Conservation (phyloP, 2,797 vertebrate genomes). For the Podarcis lilfordi region DNA sequence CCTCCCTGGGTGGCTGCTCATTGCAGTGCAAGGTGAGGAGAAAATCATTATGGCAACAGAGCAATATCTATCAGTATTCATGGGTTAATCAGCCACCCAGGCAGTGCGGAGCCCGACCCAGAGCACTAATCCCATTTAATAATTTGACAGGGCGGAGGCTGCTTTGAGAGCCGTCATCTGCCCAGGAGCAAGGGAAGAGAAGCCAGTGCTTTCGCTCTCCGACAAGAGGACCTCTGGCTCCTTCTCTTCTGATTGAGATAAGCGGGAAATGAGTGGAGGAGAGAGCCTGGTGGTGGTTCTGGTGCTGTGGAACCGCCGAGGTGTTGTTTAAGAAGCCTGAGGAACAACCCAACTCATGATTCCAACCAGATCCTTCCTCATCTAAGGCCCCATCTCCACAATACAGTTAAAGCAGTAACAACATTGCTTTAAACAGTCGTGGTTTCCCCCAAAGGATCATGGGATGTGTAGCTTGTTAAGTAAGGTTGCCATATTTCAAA, state of each 20-base stretch:
- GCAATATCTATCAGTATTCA: neutral
- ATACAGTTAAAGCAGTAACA: too few relatives aligned
- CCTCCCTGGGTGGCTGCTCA: neutral
- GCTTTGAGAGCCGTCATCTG: neutral
- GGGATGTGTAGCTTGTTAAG: too few relatives aligned
- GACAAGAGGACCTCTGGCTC: neutral
- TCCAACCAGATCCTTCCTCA: too few relatives aligned
- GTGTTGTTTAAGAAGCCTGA: neutral
- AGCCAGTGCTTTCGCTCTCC: neutral
- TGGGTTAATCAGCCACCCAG: constrained; percentile 30
- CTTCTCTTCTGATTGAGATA: neutral
- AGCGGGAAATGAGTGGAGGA: neutral
- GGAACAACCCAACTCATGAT: neutral
- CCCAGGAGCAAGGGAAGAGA: neutral
- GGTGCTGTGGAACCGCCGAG: too few relatives aligned
- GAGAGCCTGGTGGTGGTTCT: neutral
- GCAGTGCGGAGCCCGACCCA: neutral
- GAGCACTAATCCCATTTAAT: neutral
- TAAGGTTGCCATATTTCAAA: too few relatives aligned
- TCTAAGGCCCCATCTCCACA: too few relatives aligned
- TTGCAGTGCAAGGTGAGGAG: neutral
- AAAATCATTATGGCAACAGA: too few relatives aligned
- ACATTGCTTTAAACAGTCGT: too few relatives aligned
- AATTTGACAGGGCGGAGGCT: constrained; percentile 12
- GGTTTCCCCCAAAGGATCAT: too few relatives aligned